phyloP scores from a whole-genome alignment of 1,140 invertebrate species.

The honey bee (Apis mellifera) region Amel_HAv3.1 CM009935.2:12778001-12778500 shows the following conservation, averaged over 20 bases:
- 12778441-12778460: neutral
- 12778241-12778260: constrained; percentile 32
- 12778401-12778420: constrained; percentile 71
- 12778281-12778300: constrained; percentile 68
- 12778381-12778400: constrained; percentile 78
- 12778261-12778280: constrained; percentile 28
- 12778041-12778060: too few relatives aligned
- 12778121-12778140: too few relatives aligned
- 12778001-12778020: constrained; percentile 4
- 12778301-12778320: constrained; percentile 73
- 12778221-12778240: constrained; percentile 43
- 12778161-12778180: neutral
- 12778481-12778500: neutral
- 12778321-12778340: constrained; percentile 75
- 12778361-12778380: constrained; percentile 73
- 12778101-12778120: neutral
- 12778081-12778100: too few relatives aligned
- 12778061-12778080: too few relatives aligned
- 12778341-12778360: constrained; percentile 75
- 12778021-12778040: too few relatives aligned
- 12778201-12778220: constrained; percentile 6
- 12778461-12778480: too few relatives aligned
- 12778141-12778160: too few relatives aligned
- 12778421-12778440: constrained; percentile 28
- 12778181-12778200: constrained; percentile 23